Evolutionary conservation across 2,888 invertebrate species (phyloP), one percentile per base, ranked within the genome.

Genomic region (Flexamia atlantica): DNA sequence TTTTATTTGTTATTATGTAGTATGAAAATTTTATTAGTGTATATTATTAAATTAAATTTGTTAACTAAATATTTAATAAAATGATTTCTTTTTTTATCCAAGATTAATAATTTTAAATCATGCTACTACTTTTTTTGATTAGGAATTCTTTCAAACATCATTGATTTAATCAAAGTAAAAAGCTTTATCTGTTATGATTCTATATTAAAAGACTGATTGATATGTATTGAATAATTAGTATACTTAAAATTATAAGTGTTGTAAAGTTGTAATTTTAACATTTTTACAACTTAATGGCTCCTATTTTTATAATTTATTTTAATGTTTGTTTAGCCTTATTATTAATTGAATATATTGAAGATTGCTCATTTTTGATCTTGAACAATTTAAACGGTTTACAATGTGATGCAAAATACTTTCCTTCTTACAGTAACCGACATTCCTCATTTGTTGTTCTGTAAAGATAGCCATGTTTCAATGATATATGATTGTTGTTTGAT

Each of bases 401-500:
- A 28, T 30, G 64, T 28, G 64, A 28, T 30, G 30, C 14, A 64
- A 57, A 57, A 57, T 57, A 23, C 7, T 28, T 12, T 64, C 23
- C 9, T 28, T 28, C 14, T 64, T 28, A 64, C 12, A 12, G 64
- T 28, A 28, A 28, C 30, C 17, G 30, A 28, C 64, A 64, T 64
- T 64, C 28, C 28, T 64, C 14, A 17, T 64, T 64, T 64, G 57
- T 64, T 64, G 30, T 64, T 64, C 7, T 14, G 25, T 64, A 53
- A 64, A 28, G 64, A 57, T 64, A 12, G 17, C 17, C 3, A 30
- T 64, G 64, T 64, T 64, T 30, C 28, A 25, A 28, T 64, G 20
- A 64, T 64, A 64, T 57, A 57, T 64, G 14, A 30, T 64, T 64
- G 64, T 64, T 64, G 64, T 64, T 64, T 64, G 64, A 64, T 64